Conservation (phyloP, 2,888 invertebrate species). For the Synergus gifuensis region DNA sequence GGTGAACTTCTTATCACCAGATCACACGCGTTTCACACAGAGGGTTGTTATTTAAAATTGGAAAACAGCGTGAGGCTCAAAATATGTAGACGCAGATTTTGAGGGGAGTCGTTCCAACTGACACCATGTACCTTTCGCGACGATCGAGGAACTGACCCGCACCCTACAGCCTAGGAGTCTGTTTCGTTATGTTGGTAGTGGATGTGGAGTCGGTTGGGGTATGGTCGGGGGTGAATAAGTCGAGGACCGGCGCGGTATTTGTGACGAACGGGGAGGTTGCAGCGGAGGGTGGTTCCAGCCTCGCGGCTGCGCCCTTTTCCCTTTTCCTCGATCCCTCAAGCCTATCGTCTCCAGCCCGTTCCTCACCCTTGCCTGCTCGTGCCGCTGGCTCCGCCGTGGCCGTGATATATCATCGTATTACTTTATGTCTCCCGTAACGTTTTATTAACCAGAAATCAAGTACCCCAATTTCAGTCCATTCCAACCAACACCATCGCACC, state of each 20-base stretch:
- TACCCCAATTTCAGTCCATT: conserved; percentile 40
- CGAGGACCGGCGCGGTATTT: conserved; percentile 33
- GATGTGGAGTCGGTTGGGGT: conserved; percentile 25
- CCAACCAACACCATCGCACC: not conserved
- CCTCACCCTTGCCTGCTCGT: conserved; percentile 44
- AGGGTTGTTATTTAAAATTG: not conserved
- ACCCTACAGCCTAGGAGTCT: conserved; percentile 43
- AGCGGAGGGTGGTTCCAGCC: conserved; percentile 44
- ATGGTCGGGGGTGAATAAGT: conserved; percentile 25
- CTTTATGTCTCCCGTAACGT: conserved; percentile 69
- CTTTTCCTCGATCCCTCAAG: conserved; percentile 44
- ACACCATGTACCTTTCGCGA: conserved; percentile 27
- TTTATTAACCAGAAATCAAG: conserved; percentile 72
- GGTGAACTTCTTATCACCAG: not conserved
- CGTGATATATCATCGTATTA: conserved; percentile 68
- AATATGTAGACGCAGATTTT: not conserved
- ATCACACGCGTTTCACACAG: not conserved
- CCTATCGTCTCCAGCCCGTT: conserved; percentile 43
- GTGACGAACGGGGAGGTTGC: conserved; percentile 15
- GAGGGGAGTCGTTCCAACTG: not conserved
- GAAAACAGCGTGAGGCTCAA: not conserved
- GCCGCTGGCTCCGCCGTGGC: conserved; percentile 47
- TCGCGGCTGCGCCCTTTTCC: conserved; percentile 46
- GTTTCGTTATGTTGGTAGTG: conserved; percentile 34
- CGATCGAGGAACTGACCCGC: conserved; percentile 42